phyloP scores from a whole-genome alignment of 1,140 invertebrate species.

The Macrosteles quadrilineatus region DNA sequence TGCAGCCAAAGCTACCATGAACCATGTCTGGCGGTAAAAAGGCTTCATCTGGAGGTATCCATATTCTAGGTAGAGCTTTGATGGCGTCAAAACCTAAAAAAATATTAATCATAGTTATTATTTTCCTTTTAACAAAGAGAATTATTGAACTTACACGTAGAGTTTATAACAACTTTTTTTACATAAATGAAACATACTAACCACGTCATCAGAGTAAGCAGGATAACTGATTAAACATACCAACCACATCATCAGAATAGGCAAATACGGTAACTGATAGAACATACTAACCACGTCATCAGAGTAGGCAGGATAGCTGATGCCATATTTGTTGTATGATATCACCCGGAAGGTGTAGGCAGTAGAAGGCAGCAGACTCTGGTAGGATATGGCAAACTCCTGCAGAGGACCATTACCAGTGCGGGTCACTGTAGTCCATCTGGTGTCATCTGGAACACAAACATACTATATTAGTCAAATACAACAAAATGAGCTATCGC shows the following conservation, averaged over 20 bases:
- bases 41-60: conserved; percentile 84
- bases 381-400: conserved; percentile 85
- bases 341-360: conserved; percentile 91
- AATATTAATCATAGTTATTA: too few relatives aligned
- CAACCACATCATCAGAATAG: conserved; percentile 75
- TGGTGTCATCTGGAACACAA: conserved; percentile 69
- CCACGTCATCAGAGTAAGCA: too few relatives aligned
- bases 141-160: too few relatives aligned
- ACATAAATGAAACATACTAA: too few relatives aligned
- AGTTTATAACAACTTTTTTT: too few relatives aligned
- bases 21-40: conserved; percentile 96
- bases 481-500: too few relatives aligned
- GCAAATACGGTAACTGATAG: conserved; percentile 81
- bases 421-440: conserved; percentile 83
- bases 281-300: conserved; percentile 71
- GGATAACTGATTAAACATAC: too few relatives aligned
- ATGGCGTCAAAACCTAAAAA: conserved; percentile 75
- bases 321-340: conserved; percentile 90
- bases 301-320: conserved; percentile 86
- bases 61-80: conserved; percentile 87
- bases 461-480: conserved; percentile 20
- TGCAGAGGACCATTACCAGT: conserved; percentile 80
- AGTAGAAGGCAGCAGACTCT: conserved; percentile 86
- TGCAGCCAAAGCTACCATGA: conserved; percentile 91
- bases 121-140: too few relatives aligned